Percentiles rank a stretch among this genome's conserved stretches.
Conservation (phyloP, 2,888 invertebrate genomes). For the Heliconius hortense region DNA sequence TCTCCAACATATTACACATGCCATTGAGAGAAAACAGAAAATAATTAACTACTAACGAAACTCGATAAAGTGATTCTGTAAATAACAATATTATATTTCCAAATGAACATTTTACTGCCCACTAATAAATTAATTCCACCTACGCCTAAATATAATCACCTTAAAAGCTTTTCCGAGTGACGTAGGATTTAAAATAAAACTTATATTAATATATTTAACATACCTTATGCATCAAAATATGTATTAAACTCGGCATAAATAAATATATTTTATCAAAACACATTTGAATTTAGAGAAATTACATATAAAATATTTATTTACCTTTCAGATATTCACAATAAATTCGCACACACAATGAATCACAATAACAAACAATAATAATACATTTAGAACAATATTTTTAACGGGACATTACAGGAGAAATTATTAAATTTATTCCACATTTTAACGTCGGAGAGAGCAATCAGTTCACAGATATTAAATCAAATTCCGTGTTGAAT, state of each 20-base stretch:
- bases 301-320: conserved; percentile 21
- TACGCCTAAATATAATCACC: conserved; percentile 30
- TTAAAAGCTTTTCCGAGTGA: conserved; percentile 26
- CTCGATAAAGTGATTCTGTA: conserved; percentile 1
- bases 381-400: conserved; percentile 53
- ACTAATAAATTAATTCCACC: conserved; percentile 30
- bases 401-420: conserved; percentile 48
- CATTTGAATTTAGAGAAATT: conserved; percentile 42
- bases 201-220: background rate
- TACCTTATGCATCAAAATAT: background rate
- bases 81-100: conserved; percentile 2
- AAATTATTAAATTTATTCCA: conserved; percentile 53
- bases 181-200: background rate
- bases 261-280: conserved; percentile 41
- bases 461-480: conserved; percentile 29
- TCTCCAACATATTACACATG: conserved; percentile 51
- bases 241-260: conserved; percentile 14
- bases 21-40: conserved; percentile 38
- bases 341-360: conserved; percentile 43
- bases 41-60: background rate
- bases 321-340: conserved; percentile 41
- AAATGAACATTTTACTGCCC: conserved; percentile 7
- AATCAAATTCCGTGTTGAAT: conserved; percentile 10
- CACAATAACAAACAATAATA: conserved; percentile 41
- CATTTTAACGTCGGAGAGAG: conserved; percentile 50